Base-by-base conservation (phyloP, 2,113 vertebrate genomes). In the Sitta europaea region DNA sequence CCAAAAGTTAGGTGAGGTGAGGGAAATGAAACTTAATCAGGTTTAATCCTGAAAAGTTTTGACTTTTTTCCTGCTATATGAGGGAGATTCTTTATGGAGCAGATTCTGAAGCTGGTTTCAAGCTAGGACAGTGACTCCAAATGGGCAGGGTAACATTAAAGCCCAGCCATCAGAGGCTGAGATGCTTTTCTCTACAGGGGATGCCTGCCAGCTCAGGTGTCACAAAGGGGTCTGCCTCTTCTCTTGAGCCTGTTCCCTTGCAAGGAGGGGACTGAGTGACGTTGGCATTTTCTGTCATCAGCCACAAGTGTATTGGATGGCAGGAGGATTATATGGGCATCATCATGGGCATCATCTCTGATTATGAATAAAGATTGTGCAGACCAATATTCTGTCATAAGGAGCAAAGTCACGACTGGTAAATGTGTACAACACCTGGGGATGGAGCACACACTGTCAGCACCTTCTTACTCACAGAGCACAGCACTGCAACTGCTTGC, bases 361-460 rank as follows among this genome's bases (percentile, higher is more conserved):
- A 20, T 38, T 70, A 6, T 27, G 5, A 14, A 19, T 40, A 15
- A 12, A 54, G 19, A 23, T 33, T 14, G 13, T 10, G 22, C 6
- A 45, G 67, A 17, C 6, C 45, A 29, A 47, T 77, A 47, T 35
- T 93, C 24, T 73, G n/a, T 61, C 24, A 14, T 38, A 48, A 87
- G 24, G 38, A 47, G 22, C 28, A 54, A 23, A 70, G 29, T 67
- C 25, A 8, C 1, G 1, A 14, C 54, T 38, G 25, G 25, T 54
- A 58, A 88, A 58, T 43, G 7, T 58, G 28, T 65, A 40, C 50
- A 66, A 4, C 8, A 31, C 6, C 27, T 43, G n/a, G 22, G 0
- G 0, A 33, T 3, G 40, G 16, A 82, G 14, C 11, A 13, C 12
- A 7, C 4, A 8, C 1, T 28, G 23, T 58, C 28, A 50, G 43